phyloP scores from a whole-genome alignment of 2,113 vertebrate species.

The Ascaphus truei region DNA sequence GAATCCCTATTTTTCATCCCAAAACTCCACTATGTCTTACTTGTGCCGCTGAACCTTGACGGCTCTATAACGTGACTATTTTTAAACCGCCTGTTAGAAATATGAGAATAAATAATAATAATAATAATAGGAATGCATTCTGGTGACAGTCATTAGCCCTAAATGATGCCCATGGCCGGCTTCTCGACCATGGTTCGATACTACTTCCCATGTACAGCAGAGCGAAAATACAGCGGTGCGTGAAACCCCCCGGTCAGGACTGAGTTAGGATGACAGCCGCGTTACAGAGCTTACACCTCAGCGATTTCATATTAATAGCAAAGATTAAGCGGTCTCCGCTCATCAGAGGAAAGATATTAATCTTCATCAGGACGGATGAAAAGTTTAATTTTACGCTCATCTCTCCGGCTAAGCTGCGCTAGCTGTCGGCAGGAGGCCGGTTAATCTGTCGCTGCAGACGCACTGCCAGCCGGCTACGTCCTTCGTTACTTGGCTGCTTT shows the following conservation, averaged over 20 bases:
- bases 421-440: conserved; percentile 23
- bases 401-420: conserved; percentile 16
- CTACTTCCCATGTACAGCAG: neutral
- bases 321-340: conserved; percentile 51
- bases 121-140: too few relatives aligned
- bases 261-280: neutral
- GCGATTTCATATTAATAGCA: conserved; percentile 51
- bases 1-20: too few relatives aligned
- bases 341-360: conserved; percentile 54
- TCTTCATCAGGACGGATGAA: conserved; percentile 55
- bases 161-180: too few relatives aligned
- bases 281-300: conserved; percentile 37
- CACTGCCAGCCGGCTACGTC: neutral
- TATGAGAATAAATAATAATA: too few relatives aligned
- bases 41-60: too few relatives aligned
- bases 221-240: neutral
- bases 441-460: conserved; percentile 29
- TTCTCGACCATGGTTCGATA: neutral
- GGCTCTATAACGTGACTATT: too few relatives aligned
- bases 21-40: too few relatives aligned
- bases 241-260: neutral
- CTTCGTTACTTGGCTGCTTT: neutral
- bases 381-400: conserved; percentile 49
- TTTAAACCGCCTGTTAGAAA: too few relatives aligned
- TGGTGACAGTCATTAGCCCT: conserved; percentile 9